These are phyloP conservation scores for Dysmachus trigonus DNA, from an alignment of 2,888 invertebrate genomes.

Conservation along the genomic window DNA sequence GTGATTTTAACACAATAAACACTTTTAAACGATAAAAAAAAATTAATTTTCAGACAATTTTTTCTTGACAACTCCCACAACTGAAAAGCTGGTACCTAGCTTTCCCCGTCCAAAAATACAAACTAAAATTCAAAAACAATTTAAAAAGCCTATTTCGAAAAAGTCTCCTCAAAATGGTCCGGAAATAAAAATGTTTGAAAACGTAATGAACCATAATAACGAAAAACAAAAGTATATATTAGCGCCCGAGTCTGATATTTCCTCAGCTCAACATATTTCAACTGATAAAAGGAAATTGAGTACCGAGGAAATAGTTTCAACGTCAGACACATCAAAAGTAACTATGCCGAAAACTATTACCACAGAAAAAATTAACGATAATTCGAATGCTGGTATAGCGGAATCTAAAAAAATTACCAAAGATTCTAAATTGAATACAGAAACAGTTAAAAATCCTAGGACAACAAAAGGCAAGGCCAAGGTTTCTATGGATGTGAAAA, in stretches of 20 bases:
- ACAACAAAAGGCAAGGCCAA: background rate
- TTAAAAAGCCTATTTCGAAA: background rate
- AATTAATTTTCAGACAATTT: background rate
- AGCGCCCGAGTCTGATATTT: background rate
- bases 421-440: background rate
- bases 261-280: background rate
- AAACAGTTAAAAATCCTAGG: background rate
- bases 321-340: background rate
- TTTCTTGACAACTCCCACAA: background rate
- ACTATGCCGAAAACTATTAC: background rate
- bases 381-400: background rate
- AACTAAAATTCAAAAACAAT: background rate
- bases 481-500: background rate
- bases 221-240: background rate
- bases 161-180: background rate
- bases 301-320: background rate
- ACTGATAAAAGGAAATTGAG: background rate
- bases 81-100: background rate
- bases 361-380: background rate
- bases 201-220: background rate
- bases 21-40: no score
- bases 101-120: background rate
- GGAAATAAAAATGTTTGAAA: background rate
- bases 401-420: background rate
- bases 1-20: background rate